phyloP scores from a whole-genome alignment of 2,888 invertebrate species.

The Apantesis nais region DNA sequence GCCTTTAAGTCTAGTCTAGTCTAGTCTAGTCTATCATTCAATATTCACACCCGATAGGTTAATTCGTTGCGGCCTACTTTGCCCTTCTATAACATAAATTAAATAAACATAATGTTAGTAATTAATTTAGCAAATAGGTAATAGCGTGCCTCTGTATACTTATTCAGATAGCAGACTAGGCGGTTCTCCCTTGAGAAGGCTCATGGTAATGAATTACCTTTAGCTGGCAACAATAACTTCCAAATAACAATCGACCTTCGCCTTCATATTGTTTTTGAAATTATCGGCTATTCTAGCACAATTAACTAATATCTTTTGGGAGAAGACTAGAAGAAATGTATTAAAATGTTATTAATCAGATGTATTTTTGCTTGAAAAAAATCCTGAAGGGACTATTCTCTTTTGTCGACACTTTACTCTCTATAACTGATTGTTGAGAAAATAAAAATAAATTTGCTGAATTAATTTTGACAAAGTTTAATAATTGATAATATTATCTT shows the following conservation, averaged over 20 bases:
- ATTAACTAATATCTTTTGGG: not conserved
- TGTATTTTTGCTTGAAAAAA: not conserved
- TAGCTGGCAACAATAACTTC: conserved; percentile 51
- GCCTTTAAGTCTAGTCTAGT: not conserved
- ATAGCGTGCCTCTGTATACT: conserved; percentile 63
- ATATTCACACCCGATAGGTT: not conserved
- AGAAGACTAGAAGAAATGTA: not conserved
- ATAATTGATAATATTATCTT: too few species aligned
- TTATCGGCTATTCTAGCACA: not conserved
- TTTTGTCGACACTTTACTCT: conserved; percentile 22
- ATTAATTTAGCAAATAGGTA: conserved; percentile 59
- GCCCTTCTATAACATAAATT: conserved; percentile 30
- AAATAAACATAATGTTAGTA: conserved; percentile 55
- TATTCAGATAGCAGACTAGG: conserved; percentile 46
- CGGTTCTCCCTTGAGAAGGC: conserved; percentile 52
- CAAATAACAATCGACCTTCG: conserved; percentile 50
- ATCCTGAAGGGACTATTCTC: conserved; percentile 1
- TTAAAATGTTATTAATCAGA: not conserved
- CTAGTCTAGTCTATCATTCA: too few species aligned
- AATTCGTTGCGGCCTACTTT: not conserved
- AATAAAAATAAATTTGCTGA: conserved; percentile 5
- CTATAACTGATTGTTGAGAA: conserved; percentile 15
- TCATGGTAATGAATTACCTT: conserved; percentile 63
- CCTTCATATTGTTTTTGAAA: conserved; percentile 22
- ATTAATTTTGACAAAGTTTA: too few species aligned